Conservation (phyloP, 1,140 invertebrate genomes). For the Cherax destructor region DNA sequence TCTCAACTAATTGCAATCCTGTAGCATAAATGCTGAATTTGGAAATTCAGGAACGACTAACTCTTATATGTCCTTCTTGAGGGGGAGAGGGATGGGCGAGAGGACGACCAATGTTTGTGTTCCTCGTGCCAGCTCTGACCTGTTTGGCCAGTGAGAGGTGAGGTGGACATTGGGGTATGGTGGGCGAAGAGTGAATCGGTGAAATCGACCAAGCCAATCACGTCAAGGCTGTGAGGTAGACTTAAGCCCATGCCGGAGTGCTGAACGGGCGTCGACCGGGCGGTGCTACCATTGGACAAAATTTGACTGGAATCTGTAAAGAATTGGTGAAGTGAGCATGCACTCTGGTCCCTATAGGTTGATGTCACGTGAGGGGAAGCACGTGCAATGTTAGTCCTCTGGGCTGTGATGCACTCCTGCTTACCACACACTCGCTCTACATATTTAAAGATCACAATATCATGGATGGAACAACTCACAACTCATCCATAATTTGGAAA, state of each 20-base stretch:
- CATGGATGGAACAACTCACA: too few relatives aligned
- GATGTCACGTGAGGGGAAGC: constrained; percentile 15
- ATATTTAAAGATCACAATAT: too few relatives aligned
- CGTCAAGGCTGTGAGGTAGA: constrained; percentile 67
- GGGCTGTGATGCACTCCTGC: background rate
- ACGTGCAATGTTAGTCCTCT: constrained; percentile 2
- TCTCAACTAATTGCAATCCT: constrained; percentile 1
- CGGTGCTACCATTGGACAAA: constrained; percentile 72
- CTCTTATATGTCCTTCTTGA: constrained; percentile 54
- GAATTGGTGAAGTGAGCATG: constrained; percentile 57
- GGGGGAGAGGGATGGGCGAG: constrained; percentile 51
- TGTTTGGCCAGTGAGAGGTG: constrained; percentile 70
- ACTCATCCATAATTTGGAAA: too few relatives aligned
- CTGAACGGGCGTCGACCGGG: constrained; percentile 71
- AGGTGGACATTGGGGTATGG: constrained; percentile 58
- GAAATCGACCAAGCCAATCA: constrained; percentile 65
- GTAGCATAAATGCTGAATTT: constrained; percentile 43
- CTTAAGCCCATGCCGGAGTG: constrained; percentile 55
- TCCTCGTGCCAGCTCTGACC: constrained; percentile 66
- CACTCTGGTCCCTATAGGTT: background rate
- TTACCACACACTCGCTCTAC: too few relatives aligned
- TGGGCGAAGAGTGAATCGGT: constrained; percentile 58
- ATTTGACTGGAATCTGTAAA: constrained; percentile 73
- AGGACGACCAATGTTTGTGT: constrained; percentile 44
- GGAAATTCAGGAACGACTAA: constrained; percentile 51